Base-by-base conservation (phyloP, 2,888 invertebrate species). In the Dicyrtomina minuta region DNA sequence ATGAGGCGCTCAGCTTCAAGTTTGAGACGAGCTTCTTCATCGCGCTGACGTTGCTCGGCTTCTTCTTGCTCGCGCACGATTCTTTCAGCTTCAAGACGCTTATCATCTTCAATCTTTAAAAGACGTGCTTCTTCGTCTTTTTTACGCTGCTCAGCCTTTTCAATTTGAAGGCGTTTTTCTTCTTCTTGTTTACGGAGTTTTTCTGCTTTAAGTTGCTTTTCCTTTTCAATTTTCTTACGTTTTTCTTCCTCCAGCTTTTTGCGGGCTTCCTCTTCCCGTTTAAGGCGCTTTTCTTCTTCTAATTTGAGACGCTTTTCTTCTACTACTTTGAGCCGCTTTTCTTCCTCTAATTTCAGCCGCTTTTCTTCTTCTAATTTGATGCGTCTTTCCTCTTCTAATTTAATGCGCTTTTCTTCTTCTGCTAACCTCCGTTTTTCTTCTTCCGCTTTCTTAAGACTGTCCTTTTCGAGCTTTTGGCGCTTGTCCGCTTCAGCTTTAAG, bases 281-380 rank as follows among this genome's bases (percentile, higher is more conserved):
- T 27, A 33, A 15, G 12, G 6, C 33, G 26, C 27, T 33, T 56
- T 26, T n/a, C n/a, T 56, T 58, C 58, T 41, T 58, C 58, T 8
- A 6, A 6, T 41, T 39, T 41, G 39, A 27, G 41, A 15, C 33
- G 58, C n/a, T 56, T 56, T 33, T 56, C 27, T 33, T 56, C 43
- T 60, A 43, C 60, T 20, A 4, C 22, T 55, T 13, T 3, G 4
- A 20, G 4, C 55, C 55, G 59, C 8, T 20, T 20, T 15, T 60
- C 60, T 24, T 60, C 60, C 44, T 60, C 60, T 44, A 12, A 41
- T 24, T 44, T 41, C 20, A 27, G 24, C 17, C 55, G 12, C 56
- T 33, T 56, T 13, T 56, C 56, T 44, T 61, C 61, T 44, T 61
- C 61, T 26, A 26, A 24, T 13, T 24, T 27, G 26, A 1, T 1